These are phyloP conservation scores for Meloidogyne hapla DNA, from an alignment of 1,140 invertebrate genomes.

Conservation along the genomic window DNA sequence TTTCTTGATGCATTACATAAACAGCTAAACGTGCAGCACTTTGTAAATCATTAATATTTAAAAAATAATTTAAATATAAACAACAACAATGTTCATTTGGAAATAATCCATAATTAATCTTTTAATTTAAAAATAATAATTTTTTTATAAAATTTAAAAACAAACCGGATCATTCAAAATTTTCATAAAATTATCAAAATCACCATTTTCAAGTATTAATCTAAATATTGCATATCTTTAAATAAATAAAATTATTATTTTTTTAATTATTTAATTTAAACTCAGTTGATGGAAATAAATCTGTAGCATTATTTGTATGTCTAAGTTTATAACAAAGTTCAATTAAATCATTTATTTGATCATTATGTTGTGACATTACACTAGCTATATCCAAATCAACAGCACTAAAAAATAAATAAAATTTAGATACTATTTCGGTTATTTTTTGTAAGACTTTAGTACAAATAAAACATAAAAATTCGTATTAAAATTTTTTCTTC, in stretches of 20 bases:
- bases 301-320: constrained; percentile 71
- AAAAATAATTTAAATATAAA: constrained; percentile 78
- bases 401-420: constrained; percentile 47
- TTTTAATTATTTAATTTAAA: neutral
- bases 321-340: constrained; percentile 68
- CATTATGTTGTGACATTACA: constrained; percentile 45
- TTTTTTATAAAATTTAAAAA: constrained; percentile 5
- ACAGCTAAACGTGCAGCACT: constrained; percentile 75
- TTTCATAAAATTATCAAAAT: constrained; percentile 71
- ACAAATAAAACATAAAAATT: too few species aligned
- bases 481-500: too few species aligned
- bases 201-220: constrained; percentile 70
- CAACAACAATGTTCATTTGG: constrained; percentile 77
- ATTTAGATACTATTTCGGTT: too few species aligned
- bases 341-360: constrained; percentile 55
- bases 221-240: constrained; percentile 74
- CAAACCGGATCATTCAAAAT: constrained; percentile 74
- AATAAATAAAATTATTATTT: neutral
- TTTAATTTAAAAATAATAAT: constrained; percentile 28
- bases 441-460: too few species aligned
- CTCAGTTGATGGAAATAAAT: constrained; percentile 76
- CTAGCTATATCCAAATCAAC: constrained; percentile 59
- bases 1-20: constrained; percentile 84
- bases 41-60: constrained; percentile 71
- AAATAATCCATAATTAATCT: constrained; percentile 82